These are phyloP conservation scores for Procavia capensis DNA, from an alignment of 2,113 vertebrate species.

Conservation along the genomic window DNA sequence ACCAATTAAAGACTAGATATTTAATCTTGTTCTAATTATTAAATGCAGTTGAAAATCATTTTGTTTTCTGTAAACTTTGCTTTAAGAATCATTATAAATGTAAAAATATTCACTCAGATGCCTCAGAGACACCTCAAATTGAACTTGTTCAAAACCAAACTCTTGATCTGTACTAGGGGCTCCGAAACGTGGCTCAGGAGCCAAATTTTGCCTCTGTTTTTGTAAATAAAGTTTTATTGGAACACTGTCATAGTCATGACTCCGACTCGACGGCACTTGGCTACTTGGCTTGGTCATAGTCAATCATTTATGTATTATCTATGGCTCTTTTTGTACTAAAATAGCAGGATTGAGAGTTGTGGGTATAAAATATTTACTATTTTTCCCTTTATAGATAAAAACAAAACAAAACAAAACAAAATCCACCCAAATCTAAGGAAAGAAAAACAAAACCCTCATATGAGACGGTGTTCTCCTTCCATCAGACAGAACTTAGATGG, in stretches of 20 bases:
- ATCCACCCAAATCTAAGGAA: neutral
- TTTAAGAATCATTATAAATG: neutral
- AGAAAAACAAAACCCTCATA: neutral
- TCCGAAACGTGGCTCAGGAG: neutral
- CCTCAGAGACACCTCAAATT: neutral
- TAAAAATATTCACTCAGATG: neutral
- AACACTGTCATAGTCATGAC: rapidly evolving
- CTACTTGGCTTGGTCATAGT: too few species aligned
- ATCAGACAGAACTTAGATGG: too few species aligned
- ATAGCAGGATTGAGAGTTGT: neutral
- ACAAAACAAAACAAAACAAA: neutral
- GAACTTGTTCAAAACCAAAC: neutral
- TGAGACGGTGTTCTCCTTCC: too few species aligned
- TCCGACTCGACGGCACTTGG: too few species aligned
- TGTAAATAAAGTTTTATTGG: neutral
- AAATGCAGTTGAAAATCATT: neutral
- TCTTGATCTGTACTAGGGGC: neutral
- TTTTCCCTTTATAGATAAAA: neutral
- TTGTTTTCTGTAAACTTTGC: neutral
- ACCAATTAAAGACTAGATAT: neutral
- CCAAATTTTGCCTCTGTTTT: neutral
- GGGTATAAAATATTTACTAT: neutral
- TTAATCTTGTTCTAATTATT: neutral
- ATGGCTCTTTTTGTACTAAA: neutral
- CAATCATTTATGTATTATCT: neutral